phyloP scores from a whole-genome alignment of 2,888 invertebrate species.

The Cataglyphis altisquamis region DNA sequence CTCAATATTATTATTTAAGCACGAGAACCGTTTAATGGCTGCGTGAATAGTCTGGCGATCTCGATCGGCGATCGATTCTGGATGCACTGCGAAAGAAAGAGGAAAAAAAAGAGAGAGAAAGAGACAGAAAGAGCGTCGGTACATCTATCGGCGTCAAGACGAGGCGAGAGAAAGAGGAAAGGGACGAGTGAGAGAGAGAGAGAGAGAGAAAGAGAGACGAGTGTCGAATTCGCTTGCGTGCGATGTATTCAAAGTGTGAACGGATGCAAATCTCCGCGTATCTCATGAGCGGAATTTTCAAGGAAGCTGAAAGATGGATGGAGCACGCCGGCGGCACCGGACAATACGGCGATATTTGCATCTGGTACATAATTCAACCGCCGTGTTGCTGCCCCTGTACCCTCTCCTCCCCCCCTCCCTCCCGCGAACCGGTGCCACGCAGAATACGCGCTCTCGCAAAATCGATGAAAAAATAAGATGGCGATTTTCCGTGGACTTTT shows the following conservation, averaged over 20 bases:
- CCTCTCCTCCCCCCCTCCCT: slow-evolving; percentile 26
- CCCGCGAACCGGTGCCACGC: background rate
- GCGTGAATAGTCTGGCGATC: background rate
- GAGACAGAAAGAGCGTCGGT: background rate
- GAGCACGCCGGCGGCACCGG: slow-evolving; percentile 76
- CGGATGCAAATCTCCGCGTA: slow-evolving; percentile 80
- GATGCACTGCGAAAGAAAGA: background rate
- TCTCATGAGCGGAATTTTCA: slow-evolving; percentile 82
- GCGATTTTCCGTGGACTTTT: background rate
- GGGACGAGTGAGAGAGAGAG: too few species aligned
- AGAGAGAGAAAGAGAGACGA: background rate
- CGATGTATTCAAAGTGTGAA: slow-evolving; percentile 80
- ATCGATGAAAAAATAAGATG: background rate
- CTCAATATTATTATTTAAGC: slow-evolving; percentile 10
- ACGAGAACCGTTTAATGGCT: slow-evolving; percentile 18
- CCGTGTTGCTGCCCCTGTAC: slow-evolving; percentile 75
- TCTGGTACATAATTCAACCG: slow-evolving; percentile 84
- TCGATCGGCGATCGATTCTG: slow-evolving; percentile 45
- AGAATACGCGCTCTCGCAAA: background rate
- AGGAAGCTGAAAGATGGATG: slow-evolving; percentile 81
- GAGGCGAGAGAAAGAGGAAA: background rate
- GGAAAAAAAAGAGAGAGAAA: background rate
- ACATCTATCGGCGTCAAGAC: background rate
- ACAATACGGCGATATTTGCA: slow-evolving; percentile 83
- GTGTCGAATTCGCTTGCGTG: slow-evolving; percentile 30